Evolutionary conservation across 2,888 invertebrate genomes (phyloP).

Genomic region (Lochmaea capreae): DNA sequence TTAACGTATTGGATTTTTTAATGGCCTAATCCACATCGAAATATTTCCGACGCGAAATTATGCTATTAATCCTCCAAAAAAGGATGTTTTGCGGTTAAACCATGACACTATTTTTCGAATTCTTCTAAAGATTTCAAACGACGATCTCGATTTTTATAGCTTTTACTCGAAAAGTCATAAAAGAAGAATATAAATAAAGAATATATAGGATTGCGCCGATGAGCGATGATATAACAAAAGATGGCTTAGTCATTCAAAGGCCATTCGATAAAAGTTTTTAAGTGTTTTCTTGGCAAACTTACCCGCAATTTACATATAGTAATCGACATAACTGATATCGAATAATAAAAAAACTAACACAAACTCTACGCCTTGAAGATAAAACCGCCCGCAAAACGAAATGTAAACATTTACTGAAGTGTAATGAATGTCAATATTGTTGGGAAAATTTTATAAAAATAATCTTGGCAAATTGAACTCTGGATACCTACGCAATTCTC

Average conservation of each 20-base stretch:
- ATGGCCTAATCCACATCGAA: background rate
- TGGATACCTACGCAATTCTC: too few relatives aligned
- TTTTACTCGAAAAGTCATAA: slow-evolving; percentile 14
- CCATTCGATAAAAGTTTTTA: slow-evolving; percentile 5
- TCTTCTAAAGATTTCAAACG: background rate
- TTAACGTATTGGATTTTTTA: background rate
- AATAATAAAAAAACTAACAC: background rate
- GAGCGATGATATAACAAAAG: background rate
- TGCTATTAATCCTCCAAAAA: background rate
- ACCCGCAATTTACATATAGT: background rate
- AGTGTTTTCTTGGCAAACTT: slow-evolving; percentile 11
- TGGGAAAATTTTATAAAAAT: background rate
- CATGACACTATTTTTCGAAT: slow-evolving; percentile 12
- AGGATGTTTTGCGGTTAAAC: slow-evolving; percentile 15
- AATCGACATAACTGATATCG: background rate
- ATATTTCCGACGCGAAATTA: background rate
- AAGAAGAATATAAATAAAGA: slow-evolving; percentile 1
- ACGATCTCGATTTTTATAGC: slow-evolving; percentile 18
- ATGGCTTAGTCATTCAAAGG: slow-evolving; percentile 5
- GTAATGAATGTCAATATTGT: background rate
- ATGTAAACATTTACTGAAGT: background rate
- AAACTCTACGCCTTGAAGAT: background rate
- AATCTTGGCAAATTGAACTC: too few relatives aligned
- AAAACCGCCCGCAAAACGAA: background rate
- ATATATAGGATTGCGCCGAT: background rate